Evolutionary conservation across 2,888 invertebrate genomes (phyloP), one percentile per base, ranked within the genome.

Genomic region (Diarsia mendica): DNA sequence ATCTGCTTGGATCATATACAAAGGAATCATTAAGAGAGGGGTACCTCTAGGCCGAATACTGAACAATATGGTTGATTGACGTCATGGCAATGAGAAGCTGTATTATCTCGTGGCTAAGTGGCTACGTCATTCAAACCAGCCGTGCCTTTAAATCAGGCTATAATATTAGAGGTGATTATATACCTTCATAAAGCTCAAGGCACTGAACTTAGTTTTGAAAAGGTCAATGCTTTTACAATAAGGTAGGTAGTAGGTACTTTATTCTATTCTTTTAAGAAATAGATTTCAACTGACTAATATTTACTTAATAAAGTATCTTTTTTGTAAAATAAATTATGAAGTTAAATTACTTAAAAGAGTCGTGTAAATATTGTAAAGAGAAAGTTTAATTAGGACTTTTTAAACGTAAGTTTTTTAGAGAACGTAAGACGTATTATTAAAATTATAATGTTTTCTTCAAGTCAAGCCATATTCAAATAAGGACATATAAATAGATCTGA

Each of bases 1-100:
- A 15, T 67, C 67, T 58, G n/a, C 60, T 51, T n/a, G 49, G 39
- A 51, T 51, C n/a, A 23, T 58, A 73, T 63, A 73, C 33, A 69
- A 79, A 72, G 55, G 53, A 55, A 58, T 68, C 8, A 68, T 66
- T 72, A 68, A 55, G 55, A 46, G 18, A 9, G 18, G 20, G 5
- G 44, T 58, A 65, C 53, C 46, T 33, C 11, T 67, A 44, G 48
- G 13, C n/a, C n/a, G 13, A 72, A 33, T 5, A 65, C 8, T 48
- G 20, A 82, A 68, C 49, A 70, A 84, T 70, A 67, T 49, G 49
- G 44, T 28, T 61, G 55, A 75, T 61, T 84, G 64, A 55, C 49
- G 64, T 70, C 49, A 74, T 11, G 20, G 46, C 18, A 18, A 63
- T 61, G 39, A 69, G 51, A 65, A 1, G 18, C 44, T 66, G 49